phyloP scores from a whole-genome alignment of 2,797 vertebrate genomes.

The Sebastes variabilis region DNA sequence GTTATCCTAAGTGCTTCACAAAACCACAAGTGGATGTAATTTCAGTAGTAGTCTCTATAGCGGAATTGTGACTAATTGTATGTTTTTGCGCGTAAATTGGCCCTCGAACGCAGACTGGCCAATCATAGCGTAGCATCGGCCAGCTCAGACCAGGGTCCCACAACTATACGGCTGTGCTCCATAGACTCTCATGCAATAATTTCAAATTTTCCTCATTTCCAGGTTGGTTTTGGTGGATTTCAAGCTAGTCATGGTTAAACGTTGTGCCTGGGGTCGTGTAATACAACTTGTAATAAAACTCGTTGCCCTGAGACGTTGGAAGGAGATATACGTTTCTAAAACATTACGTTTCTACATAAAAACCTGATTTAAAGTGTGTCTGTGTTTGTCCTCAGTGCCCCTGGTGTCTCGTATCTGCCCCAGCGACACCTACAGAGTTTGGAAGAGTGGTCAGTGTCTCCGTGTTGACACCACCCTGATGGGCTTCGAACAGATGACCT shows the following conservation, averaged over 20 bases:
- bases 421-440: constrained; percentile 97
- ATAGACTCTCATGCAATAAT: too few species aligned
- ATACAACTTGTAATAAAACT: too few species aligned
- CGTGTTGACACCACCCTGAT: constrained; percentile 96
- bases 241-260: too few species aligned
- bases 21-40: constrained; percentile 23
- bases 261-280: too few species aligned
- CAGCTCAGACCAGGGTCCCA: too few species aligned
- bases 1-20: neutral
- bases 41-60: neutral
- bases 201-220: too few species aligned
- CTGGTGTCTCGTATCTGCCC: constrained; percentile 97
- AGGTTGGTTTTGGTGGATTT: too few species aligned
- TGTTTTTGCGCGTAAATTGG: neutral
- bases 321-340: too few species aligned
- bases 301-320: rapidly evolving
- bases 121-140: too few species aligned
- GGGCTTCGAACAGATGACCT: constrained; percentile 99
- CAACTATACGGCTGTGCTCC: too few species aligned
- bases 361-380: neutral
- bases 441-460: constrained; percentile 97
- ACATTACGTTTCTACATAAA: too few species aligned
- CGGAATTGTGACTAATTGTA: neutral
- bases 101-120: too few species aligned
- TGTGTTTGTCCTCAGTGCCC: constrained; percentile 84